These are phyloP conservation scores for Solenopsis fugax DNA, from an alignment of 1,140 invertebrate genomes.

Conservation along the genomic window DNA sequence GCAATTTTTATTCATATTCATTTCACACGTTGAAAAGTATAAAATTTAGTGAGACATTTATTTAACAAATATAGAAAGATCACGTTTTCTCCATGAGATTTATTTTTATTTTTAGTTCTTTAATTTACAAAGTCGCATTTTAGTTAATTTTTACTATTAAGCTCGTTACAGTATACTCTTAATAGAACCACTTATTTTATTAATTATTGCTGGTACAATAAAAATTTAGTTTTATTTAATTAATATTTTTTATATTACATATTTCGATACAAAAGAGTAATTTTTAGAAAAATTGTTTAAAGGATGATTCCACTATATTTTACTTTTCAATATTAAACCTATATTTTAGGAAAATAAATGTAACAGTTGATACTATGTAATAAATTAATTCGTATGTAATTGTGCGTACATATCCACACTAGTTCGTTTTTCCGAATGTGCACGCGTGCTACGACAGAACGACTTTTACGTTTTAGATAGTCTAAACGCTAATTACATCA, in stretches of 20 bases:
- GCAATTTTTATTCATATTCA: slow-evolving; percentile 11
- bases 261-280: background rate
- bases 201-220: background rate
- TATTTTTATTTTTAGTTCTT: background rate
- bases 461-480: slow-evolving; percentile 47
- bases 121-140: background rate
- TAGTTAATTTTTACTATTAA: slow-evolving; percentile 5
- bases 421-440: background rate
- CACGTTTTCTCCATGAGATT: background rate
- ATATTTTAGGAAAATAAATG: background rate
- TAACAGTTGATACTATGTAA: background rate
- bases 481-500: slow-evolving; percentile 25
- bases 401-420: background rate
- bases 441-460: slow-evolving; percentile 12
- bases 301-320: background rate
- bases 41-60: background rate
- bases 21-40: slow-evolving; percentile 19
- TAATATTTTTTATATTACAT: background rate
- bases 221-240: slow-evolving; percentile 1
- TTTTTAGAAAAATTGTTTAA: background rate
- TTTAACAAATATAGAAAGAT: background rate
- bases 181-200: background rate
- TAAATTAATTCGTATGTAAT: slow-evolving; percentile 20
- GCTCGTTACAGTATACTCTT: background rate
- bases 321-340: background rate